Evolutionary conservation across 2,797 vertebrate species (phyloP).

Genomic region (Tarsius wallacei): DNA sequence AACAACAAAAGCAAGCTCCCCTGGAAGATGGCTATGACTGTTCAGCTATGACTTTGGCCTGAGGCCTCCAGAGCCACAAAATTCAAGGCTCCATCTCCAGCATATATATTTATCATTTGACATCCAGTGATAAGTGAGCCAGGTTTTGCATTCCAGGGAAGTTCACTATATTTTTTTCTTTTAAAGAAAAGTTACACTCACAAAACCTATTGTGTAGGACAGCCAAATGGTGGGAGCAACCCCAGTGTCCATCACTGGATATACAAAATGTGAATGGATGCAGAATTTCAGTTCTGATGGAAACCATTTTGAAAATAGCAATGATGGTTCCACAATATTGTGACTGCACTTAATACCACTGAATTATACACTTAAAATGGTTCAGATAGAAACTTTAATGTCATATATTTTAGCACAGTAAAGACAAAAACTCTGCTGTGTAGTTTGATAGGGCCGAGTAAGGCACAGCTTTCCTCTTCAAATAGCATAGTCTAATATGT

Average conservation of each 20-base stretch:
- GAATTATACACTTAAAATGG: background rate
- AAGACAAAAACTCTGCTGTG: background rate
- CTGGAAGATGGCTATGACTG: background rate
- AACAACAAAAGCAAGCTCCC: background rate
- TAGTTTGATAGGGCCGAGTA: background rate
- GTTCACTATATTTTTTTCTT: background rate
- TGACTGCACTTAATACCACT: background rate
- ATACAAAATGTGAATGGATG: background rate
- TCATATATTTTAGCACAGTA: background rate
- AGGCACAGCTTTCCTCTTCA: background rate
- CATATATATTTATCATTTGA: background rate
- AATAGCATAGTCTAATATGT: background rate
- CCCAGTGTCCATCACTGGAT: background rate
- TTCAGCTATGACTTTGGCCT: background rate
- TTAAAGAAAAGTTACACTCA: background rate
- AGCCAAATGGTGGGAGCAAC: background rate
- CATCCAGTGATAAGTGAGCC: background rate
- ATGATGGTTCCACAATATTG: background rate
- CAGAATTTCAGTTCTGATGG: background rate
- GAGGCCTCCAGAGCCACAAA: background rate
- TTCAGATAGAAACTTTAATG: constrained; percentile 14
- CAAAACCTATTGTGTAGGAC: background rate
- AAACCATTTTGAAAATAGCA: constrained; percentile 15
- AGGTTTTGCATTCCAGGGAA: background rate
- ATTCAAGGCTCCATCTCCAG: background rate